Evolutionary conservation across 2,797 vertebrate genomes (phyloP).

Genomic region (Poeciliopsis presidionis): DNA sequence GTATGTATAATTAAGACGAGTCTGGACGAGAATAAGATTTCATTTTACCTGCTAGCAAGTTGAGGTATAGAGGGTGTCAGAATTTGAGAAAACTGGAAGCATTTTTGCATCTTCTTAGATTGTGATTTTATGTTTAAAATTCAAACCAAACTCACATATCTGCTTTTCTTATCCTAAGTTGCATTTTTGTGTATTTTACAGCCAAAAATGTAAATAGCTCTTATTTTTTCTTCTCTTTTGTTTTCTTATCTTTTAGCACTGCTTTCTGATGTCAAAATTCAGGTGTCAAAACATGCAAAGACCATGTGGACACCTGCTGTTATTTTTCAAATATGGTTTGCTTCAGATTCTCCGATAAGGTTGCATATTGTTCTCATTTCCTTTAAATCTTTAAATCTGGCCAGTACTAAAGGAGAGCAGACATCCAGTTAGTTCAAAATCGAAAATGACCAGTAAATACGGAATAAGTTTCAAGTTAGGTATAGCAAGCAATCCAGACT

Average conservation of each 20-base stretch:
- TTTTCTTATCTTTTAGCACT: neutral
- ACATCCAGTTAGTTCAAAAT: constrained; percentile 56
- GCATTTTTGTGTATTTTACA: neutral
- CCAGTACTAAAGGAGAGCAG: constrained; percentile 66
- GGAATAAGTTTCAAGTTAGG: neutral
- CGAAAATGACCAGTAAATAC: constrained; percentile 48
- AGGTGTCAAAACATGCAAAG: neutral
- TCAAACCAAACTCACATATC: neutral
- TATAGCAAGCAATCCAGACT: neutral
- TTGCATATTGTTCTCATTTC: constrained; percentile 72
- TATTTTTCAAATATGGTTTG: constrained; percentile 38
- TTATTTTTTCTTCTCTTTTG: neutral
- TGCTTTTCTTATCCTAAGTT: neutral
- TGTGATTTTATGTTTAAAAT: neutral
- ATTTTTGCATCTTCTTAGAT: neutral
- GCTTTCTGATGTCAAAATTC: neutral
- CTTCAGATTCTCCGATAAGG: constrained; percentile 12
- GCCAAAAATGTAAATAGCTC: neutral
- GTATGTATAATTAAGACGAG: neutral
- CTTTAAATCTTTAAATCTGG: constrained; percentile 62
- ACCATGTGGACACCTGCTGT: neutral
- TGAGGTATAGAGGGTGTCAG: neutral
- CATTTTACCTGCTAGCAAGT: neutral
- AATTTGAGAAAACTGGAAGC: neutral
- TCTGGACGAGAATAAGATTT: neutral